Conservation (phyloP, 92 coral and sea anemone species). For the Chrysogorgia sp. region DNA sequence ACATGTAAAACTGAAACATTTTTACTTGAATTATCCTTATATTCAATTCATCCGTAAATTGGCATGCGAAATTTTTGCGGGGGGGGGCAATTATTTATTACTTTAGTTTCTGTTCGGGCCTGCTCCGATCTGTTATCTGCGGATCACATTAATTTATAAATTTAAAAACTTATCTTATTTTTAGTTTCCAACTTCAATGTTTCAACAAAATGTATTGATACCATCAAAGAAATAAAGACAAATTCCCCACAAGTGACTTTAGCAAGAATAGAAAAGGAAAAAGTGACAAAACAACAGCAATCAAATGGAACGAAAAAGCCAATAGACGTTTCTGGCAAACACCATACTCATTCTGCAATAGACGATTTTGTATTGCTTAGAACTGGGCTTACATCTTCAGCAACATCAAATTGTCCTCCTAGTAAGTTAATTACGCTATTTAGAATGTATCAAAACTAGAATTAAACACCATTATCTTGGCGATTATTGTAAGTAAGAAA, state of each 20-base stretch:
- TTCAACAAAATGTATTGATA: neutral
- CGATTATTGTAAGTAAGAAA: too few relatives aligned
- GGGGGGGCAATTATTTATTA: too few relatives aligned
- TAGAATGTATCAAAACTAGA: neutral
- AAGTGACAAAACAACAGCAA: neutral
- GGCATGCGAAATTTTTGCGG: too few relatives aligned
- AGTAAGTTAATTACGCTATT: neutral
- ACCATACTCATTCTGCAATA: conserved; percentile 37
- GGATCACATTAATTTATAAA: too few relatives aligned
- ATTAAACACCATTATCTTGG: neutral
- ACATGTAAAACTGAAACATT: too few relatives aligned
- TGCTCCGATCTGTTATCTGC: too few relatives aligned
- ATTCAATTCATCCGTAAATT: too few relatives aligned
- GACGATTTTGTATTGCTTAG: conserved; percentile 60
- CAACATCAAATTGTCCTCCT: conserved; percentile 25
- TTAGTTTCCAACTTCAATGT: conserved; percentile 16
- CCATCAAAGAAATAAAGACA: conserved; percentile 8
- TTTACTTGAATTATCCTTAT: too few relatives aligned
- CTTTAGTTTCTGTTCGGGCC: too few relatives aligned
- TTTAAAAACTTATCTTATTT: neutral
- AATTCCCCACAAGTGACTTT: neutral
- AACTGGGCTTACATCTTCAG: conserved; percentile 21
- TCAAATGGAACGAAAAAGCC: neutral
- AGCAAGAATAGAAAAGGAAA: conserved; percentile 6
- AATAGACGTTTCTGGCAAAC: neutral